phyloP scores from a whole-genome alignment of 2,797 vertebrate genomes.

The Melanotaenia boesemani region DNA sequence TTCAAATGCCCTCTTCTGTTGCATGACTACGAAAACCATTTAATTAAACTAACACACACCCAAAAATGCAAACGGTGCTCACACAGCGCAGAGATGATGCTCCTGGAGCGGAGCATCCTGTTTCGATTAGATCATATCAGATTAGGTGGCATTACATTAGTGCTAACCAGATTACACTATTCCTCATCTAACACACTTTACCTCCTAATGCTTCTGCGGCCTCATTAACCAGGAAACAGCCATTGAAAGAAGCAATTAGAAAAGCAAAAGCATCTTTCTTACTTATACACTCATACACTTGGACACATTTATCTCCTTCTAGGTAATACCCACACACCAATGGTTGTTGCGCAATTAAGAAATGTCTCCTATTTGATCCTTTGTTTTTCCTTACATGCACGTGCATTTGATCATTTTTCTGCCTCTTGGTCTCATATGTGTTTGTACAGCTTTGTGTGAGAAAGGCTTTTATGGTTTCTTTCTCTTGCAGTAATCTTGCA shows the following conservation, averaged over 20 bases:
- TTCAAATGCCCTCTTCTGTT: slow-evolving; percentile 28
- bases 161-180: slow-evolving; percentile 68
- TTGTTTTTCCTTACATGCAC: not conserved
- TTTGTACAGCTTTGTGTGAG: slow-evolving; percentile 40
- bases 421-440: not conserved
- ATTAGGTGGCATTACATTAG: slow-evolving; percentile 75
- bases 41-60: slow-evolving; percentile 29
- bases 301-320: slow-evolving; percentile 48
- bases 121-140: slow-evolving; percentile 70
- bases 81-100: slow-evolving; percentile 15
- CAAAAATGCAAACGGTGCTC: not conserved
- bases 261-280: slow-evolving; percentile 34
- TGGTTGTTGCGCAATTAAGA: slow-evolving; percentile 47
- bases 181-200: slow-evolving; percentile 66
- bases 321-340: slow-evolving; percentile 37
- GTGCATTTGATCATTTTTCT: not conserved
- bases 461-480: slow-evolving; percentile 60
- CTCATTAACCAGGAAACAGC: slow-evolving; percentile 68
- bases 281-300: slow-evolving; percentile 22
- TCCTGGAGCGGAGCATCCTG: slow-evolving; percentile 45
- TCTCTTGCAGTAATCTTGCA: slow-evolving; percentile 62
- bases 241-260: slow-evolving; percentile 61
- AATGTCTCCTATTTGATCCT: slow-evolving; percentile 32
- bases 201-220: slow-evolving; percentile 55
- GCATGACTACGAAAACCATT: slow-evolving; percentile 18